Evolutionary conservation across 1,140 invertebrate species (phyloP).

Genomic region (Papilio dardanus): DNA sequence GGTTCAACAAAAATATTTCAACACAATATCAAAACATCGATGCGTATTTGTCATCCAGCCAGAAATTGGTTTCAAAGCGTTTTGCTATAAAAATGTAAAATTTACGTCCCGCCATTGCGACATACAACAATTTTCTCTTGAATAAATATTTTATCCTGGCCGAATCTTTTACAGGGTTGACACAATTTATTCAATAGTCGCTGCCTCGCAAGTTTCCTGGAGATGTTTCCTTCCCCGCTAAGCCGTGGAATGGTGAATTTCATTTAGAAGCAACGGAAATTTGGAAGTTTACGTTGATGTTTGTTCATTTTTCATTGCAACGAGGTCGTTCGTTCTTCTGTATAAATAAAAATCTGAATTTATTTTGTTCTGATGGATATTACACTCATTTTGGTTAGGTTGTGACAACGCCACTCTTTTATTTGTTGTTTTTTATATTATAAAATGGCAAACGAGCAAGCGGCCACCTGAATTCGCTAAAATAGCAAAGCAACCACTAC

Average conservation of each 20-base stretch:
- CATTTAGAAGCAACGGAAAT: conserved; percentile 19
- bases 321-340: neutral
- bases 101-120: conserved; percentile 22
- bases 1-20: neutral
- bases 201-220: conserved; percentile 30
- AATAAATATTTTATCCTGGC: conserved; percentile 30
- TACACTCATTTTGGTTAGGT: too few relatives aligned
- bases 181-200: conserved; percentile 33
- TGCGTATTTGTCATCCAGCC: neutral
- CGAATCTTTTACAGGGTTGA: conserved; percentile 29
- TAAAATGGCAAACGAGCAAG: too few relatives aligned
- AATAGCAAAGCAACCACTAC: too few relatives aligned
- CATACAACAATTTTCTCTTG: conserved; percentile 29
- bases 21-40: conserved; percentile 4
- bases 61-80: conserved; percentile 25
- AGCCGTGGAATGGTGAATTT: conserved; percentile 18
- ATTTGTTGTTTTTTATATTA: too few relatives aligned
- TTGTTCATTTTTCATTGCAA: conserved; percentile 24
- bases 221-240: conserved; percentile 30
- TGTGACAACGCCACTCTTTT: too few relatives aligned
- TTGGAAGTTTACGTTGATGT: conserved; percentile 25
- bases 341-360: neutral
- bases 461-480: too few relatives aligned
- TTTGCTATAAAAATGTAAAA: conserved; percentile 13
- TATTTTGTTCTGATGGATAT: too few relatives aligned